phyloP scores from a whole-genome alignment of 1,140 invertebrate genomes.

The Dendrolimus kikuchii region DNA sequence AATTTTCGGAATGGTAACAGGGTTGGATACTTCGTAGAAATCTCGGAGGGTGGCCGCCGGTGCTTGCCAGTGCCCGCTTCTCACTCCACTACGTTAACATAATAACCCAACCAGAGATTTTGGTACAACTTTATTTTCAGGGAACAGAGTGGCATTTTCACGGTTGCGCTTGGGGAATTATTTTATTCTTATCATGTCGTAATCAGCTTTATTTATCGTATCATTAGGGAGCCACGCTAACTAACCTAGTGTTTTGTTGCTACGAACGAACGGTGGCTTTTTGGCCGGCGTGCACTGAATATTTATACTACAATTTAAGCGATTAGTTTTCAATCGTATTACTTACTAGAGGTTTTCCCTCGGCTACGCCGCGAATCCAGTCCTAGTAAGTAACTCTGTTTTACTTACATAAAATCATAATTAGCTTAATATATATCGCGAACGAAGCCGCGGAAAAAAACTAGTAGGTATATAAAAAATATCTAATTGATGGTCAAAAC shows the following conservation, averaged over 20 bases:
- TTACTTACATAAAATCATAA: too few relatives aligned
- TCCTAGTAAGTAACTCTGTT: too few relatives aligned
- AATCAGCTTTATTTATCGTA: conserved; percentile 6
- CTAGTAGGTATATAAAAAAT: too few relatives aligned
- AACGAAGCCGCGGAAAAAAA: too few relatives aligned
- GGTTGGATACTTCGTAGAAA: neutral
- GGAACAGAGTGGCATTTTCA: conserved; percentile 10
- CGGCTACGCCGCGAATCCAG: too few relatives aligned
- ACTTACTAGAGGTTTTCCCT: too few relatives aligned
- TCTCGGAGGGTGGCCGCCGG: too few relatives aligned
- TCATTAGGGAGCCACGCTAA: neutral
- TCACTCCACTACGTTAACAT: conserved; percentile 7
- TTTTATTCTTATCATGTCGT: conserved; percentile 9
- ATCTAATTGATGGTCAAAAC: too few relatives aligned
- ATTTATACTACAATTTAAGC: neutral
- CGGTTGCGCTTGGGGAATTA: conserved; percentile 7
- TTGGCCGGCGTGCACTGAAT: neutral
- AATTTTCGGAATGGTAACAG: neutral
- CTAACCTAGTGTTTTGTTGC: neutral
- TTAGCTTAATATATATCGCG: too few relatives aligned
- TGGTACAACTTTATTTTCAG: conserved; percentile 10
- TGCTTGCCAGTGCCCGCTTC: neutral
- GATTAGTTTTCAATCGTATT: too few relatives aligned
- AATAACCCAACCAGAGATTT: conserved; percentile 6
- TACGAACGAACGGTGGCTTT: neutral